These are phyloP conservation scores for Pygoscelis antarcticus DNA, from an alignment of 2,113 vertebrate species.

Conservation along the genomic window DNA sequence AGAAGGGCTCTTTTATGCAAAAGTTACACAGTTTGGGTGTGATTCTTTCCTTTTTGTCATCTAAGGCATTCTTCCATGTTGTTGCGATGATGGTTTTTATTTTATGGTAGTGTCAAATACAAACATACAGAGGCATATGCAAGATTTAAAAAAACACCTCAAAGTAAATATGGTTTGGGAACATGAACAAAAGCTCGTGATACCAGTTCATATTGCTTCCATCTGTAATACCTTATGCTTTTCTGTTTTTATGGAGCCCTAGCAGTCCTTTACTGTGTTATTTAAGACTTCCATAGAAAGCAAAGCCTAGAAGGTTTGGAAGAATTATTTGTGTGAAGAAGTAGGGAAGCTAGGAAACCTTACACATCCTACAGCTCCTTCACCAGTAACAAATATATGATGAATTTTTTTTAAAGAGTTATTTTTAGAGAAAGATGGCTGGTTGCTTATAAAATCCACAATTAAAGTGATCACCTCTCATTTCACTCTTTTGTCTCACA, in stretches of 20 bases:
- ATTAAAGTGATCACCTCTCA: not conserved
- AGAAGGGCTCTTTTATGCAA: constrained; percentile 46
- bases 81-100: constrained; percentile 45
- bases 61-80: constrained; percentile 1
- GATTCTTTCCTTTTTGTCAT: constrained; percentile 6
- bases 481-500: not conserved
- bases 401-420: not conserved
- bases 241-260: not conserved
- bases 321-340: not conserved
- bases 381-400: not conserved
- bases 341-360: not conserved
- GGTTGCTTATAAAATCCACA: not conserved
- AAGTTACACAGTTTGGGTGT: constrained; percentile 29
- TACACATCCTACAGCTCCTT: not conserved
- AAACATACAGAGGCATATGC: not conserved
- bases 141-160: not conserved
- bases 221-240: not conserved
- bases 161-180: not conserved
- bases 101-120: not conserved
- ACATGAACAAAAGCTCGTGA: not conserved
- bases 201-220: not conserved
- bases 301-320: not conserved
- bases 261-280: not conserved
- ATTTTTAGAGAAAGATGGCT: not conserved
- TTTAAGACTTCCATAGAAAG: not conserved